These are phyloP conservation scores for Indicator indicator DNA, from an alignment of 2,113 vertebrate genomes.

Conservation along the genomic window DNA sequence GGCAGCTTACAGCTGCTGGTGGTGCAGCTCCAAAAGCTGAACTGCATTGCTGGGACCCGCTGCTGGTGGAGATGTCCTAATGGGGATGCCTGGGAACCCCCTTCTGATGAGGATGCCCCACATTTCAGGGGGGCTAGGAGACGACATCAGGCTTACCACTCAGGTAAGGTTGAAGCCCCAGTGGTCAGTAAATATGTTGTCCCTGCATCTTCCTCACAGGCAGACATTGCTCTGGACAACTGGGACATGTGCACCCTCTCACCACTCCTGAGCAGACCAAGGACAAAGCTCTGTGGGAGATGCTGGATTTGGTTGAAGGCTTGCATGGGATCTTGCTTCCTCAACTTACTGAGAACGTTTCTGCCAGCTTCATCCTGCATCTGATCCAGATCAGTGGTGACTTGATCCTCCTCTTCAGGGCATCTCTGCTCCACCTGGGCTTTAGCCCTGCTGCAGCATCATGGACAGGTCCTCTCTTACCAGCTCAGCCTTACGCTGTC, in stretches of 20 bases:
- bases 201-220: neutral
- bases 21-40: neutral
- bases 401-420: neutral
- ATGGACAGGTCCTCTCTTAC: neutral
- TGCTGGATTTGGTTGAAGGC: neutral
- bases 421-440: neutral
- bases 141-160: neutral
- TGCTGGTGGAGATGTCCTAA: too few species aligned
- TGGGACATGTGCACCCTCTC: neutral
- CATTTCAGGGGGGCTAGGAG: neutral
- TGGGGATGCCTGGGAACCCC: neutral
- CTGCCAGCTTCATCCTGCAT: neutral
- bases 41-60: neutral
- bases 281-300: neutral
- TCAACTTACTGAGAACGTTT: neutral
- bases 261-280: accelerated
- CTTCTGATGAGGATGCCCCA: neutral
- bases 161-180: neutral
- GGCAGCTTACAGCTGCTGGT: neutral
- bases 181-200: neutral
- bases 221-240: neutral
- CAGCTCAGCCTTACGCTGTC: neutral
- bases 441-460: neutral
- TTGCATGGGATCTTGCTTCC: accelerated
- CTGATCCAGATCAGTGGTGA: neutral